These are phyloP conservation scores for Pecten maximus DNA, from an alignment of 2,888 invertebrate genomes.

Conservation along the genomic window DNA sequence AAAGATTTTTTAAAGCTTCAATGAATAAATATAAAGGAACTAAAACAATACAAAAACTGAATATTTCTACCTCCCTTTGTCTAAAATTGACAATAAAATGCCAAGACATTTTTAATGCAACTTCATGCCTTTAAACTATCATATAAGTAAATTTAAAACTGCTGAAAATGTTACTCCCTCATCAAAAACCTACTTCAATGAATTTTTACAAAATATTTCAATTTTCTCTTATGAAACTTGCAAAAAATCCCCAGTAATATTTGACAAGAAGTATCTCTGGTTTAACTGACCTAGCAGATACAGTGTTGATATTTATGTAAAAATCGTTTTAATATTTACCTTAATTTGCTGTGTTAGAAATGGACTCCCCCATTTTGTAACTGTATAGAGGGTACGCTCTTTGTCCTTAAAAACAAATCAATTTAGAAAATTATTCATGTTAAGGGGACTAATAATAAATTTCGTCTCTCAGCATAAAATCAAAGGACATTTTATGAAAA, in stretches of 20 bases:
- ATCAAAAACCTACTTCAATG: too few species aligned
- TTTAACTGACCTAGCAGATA: not conserved
- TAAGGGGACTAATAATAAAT: not conserved
- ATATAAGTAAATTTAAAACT: too few species aligned
- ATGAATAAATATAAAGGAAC: too few species aligned
- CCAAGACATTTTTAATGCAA: not conserved
- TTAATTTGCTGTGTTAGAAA: not conserved
- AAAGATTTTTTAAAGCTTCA: not conserved
- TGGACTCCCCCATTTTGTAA: slow-evolving; percentile 32
- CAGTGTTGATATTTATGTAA: not conserved
- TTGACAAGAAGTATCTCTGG: too few species aligned
- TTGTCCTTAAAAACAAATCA: slow-evolving; percentile 25
- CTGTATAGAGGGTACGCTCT: slow-evolving; percentile 21
- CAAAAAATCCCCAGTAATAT: too few species aligned
- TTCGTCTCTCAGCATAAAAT: not conserved
- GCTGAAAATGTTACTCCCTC: too few species aligned
- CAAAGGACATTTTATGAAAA: too few species aligned
- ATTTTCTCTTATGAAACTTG: too few species aligned
- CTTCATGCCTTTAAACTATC: not conserved
- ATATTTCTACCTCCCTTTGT: too few species aligned
- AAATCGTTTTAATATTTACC: slow-evolving; percentile 5
- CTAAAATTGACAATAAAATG: not conserved
- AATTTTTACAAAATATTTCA: too few species aligned
- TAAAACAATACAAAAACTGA: too few species aligned
- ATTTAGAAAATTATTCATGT: not conserved